A percentile compares a stretch with the other conserved stretches of the same genome.
Conservation (phyloP, 2,113 vertebrate species). For the Fregata magnificens region DNA sequence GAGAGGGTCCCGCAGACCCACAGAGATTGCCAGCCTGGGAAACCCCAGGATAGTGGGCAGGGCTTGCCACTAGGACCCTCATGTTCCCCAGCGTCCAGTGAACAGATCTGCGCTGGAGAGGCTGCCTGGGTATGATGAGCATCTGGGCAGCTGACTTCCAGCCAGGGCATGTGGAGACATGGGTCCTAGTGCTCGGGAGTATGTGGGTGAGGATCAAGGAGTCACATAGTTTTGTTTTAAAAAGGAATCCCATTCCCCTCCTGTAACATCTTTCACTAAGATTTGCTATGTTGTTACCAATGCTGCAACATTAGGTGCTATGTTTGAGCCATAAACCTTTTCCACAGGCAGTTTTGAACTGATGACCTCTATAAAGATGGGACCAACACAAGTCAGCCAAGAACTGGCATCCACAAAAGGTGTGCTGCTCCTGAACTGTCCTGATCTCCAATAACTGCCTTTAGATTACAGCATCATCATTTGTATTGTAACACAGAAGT, state of each 20-base stretch:
- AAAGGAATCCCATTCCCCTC: background rate
- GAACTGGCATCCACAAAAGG: background rate
- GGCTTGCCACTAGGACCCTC: background rate
- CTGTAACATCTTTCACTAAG: background rate
- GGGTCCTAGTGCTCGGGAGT: accelerated
- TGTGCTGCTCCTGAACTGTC: background rate
- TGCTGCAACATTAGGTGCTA: background rate
- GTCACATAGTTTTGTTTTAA: background rate
- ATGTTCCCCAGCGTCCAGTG: accelerated
- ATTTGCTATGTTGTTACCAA: background rate
- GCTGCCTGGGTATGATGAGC: accelerated
- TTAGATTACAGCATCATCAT: background rate
- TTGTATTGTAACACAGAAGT: background rate
- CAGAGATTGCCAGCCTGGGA: background rate
- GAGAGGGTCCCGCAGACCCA: background rate
- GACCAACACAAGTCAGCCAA: accelerated
- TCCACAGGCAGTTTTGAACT: background rate
- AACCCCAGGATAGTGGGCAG: background rate
- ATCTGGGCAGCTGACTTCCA: background rate
- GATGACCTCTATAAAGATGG: background rate
- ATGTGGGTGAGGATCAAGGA: no score
- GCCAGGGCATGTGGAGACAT: background rate
- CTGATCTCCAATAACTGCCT: background rate
- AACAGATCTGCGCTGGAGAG: background rate
- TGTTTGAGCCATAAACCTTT: background rate